These are phyloP conservation scores for Phyllotreta cruciferae DNA, from an alignment of 2,888 invertebrate genomes.

Conservation along the genomic window DNA sequence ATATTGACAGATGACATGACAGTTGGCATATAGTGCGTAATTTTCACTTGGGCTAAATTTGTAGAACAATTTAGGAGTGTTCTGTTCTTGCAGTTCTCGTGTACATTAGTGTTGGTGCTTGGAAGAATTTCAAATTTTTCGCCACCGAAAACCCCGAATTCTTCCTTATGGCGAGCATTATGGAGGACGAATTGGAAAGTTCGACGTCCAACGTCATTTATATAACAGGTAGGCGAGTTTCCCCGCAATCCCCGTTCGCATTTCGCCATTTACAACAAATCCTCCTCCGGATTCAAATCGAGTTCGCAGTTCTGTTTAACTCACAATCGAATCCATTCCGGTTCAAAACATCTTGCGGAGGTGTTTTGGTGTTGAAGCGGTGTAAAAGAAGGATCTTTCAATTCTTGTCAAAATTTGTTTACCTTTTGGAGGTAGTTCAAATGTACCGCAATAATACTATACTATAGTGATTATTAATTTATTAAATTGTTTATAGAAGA, in stretches of 20 bases:
- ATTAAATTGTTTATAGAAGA: constrained; percentile 32
- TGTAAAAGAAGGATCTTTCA: no score
- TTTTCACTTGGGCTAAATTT: constrained; percentile 13
- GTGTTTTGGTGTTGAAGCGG: no score
- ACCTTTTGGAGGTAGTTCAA: no score
- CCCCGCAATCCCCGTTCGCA: neutral
- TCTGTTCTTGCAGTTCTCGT: constrained; percentile 4
- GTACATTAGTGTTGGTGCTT: constrained; percentile 4
- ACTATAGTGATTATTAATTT: neutral
- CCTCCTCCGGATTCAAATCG: constrained; percentile 6
- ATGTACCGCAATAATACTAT: neutral
- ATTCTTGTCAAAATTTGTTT: no score
- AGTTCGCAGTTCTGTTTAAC: neutral
- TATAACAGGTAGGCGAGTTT: constrained; percentile 26
- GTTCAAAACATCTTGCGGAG: no score
- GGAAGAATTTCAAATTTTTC: neutral
- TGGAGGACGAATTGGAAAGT: constrained; percentile 64
- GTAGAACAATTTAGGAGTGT: neutral
- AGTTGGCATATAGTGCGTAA: constrained; percentile 12
- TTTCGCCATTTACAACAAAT: neutral
- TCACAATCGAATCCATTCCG: no score
- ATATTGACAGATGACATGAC: constrained; percentile 1
- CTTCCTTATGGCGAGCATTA: constrained; percentile 61
- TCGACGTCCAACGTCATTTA: constrained; percentile 27
- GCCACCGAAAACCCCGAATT: neutral